A percentile compares a stretch with the other conserved stretches of the same genome.
phyloP scores from a whole-genome alignment of 2,797 vertebrate genomes.

The Crocodylus rhombifer region DNA sequence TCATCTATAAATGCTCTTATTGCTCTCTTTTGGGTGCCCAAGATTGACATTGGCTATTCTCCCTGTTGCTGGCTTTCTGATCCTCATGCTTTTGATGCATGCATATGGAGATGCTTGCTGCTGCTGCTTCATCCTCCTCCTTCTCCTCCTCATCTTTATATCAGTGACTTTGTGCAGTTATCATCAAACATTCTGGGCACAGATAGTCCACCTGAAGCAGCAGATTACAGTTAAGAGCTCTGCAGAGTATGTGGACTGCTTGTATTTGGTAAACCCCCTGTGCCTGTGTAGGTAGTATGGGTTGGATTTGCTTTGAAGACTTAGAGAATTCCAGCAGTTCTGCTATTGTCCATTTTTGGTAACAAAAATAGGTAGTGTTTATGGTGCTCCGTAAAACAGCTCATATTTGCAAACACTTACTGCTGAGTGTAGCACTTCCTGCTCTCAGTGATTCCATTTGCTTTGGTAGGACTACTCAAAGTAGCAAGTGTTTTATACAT shows the following conservation, averaged over 20 bases:
- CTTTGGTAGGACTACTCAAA: neutral
- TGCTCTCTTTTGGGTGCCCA: too few species aligned
- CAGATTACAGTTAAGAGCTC: neutral
- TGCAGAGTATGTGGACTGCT: neutral
- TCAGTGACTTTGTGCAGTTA: neutral
- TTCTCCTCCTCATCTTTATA: too few species aligned
- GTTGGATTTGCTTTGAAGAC: fast-evolving
- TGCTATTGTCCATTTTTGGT: neutral
- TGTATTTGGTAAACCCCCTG: neutral
- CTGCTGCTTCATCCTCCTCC: too few species aligned
- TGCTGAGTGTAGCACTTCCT: fast-evolving
- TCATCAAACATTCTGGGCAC: neutral
- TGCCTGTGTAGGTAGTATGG: neutral
- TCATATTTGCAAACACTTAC: fast-evolving
- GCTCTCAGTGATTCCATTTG: neutral
- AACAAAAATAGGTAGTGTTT: neutral
- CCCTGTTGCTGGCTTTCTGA: too few species aligned
- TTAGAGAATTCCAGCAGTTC: fast-evolving
- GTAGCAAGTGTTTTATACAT: neutral
- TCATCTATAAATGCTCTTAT: too few species aligned
- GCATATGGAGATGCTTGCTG: too few species aligned
- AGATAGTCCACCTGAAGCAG: neutral
- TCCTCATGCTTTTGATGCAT: too few species aligned
- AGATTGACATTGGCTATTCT: too few species aligned
- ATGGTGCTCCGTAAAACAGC: neutral